Conservation (phyloP, 1,140 invertebrate genomes). For the Euwallacea similis region DNA sequence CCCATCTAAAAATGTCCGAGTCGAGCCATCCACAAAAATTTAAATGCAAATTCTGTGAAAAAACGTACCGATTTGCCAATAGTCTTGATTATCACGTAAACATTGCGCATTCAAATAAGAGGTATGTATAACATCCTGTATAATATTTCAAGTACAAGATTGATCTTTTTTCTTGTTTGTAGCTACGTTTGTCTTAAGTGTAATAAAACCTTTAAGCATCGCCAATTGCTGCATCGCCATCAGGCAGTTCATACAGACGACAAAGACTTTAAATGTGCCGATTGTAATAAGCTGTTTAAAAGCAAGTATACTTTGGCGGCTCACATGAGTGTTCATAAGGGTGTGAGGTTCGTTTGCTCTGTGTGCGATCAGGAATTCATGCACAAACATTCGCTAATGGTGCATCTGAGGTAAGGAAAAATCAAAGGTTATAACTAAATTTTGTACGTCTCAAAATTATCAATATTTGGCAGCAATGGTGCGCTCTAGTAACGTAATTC, state of each 20-base stretch:
- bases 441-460: too few relatives aligned
- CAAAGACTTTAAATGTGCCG: slow-evolving; percentile 63
- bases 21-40: background rate
- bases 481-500: too few relatives aligned
- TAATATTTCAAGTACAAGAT: too few relatives aligned
- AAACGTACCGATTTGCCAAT: slow-evolving; percentile 65
- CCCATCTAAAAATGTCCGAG: slow-evolving; percentile 50
- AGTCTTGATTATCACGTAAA: slow-evolving; percentile 72
- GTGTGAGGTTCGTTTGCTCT: slow-evolving; percentile 73
- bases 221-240: slow-evolving; percentile 67
- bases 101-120: slow-evolving; percentile 63
- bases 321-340: slow-evolving; percentile 68
- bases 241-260: slow-evolving; percentile 71
- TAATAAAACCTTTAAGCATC: slow-evolving; percentile 70
- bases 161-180: background rate
- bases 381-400: slow-evolving; percentile 71
- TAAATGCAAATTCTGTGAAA: slow-evolving; percentile 68
- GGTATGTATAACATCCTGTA: background rate
- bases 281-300: slow-evolving; percentile 68
- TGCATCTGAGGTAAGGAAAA: slow-evolving; percentile 59
- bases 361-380: slow-evolving; percentile 76
- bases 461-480: too few relatives aligned
- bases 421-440: too few relatives aligned
- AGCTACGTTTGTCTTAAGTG: slow-evolving; percentile 71
- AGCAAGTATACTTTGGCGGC: slow-evolving; percentile 71